Evolutionary conservation across 2,113 vertebrate genomes (phyloP).

Genomic region (Nycticryphes semicollaris): DNA sequence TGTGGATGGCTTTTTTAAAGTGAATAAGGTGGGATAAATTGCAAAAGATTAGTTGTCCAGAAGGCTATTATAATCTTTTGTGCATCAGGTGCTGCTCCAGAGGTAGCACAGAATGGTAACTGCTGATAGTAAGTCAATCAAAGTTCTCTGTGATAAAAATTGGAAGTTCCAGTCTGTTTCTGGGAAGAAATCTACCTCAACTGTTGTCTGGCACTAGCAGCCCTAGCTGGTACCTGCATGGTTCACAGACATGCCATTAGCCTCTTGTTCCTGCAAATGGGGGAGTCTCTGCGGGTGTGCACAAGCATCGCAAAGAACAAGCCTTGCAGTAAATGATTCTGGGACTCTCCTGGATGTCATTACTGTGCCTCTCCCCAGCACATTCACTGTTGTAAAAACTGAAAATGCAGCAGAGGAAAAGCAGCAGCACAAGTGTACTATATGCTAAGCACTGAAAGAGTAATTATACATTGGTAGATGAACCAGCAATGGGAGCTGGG

Average conservation of each 20-base stretch:
- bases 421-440: background rate
- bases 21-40: background rate
- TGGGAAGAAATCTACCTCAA: background rate
- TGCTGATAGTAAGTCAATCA: background rate
- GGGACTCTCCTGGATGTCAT: background rate
- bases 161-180: background rate
- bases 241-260: background rate
- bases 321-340: background rate
- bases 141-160: background rate
- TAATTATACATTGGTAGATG: background rate
- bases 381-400: background rate
- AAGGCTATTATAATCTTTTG: background rate
- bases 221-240: background rate
- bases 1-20: background rate
- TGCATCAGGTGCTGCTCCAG: background rate
- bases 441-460: background rate
- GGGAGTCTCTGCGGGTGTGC: background rate
- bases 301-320: background rate
- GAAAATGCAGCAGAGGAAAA: constrained; percentile 21
- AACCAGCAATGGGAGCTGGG: background rate
- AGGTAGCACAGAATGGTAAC: background rate
- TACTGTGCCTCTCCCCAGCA: background rate
- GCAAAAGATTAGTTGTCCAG: background rate
- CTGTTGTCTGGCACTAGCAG: background rate
- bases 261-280: background rate